Percentiles rank a stretch among this genome's conserved stretches.
These are phyloP conservation scores for Zaprionus lachaisei DNA, from an alignment of 1,140 invertebrate species.

Conservation along the genomic window DNA sequence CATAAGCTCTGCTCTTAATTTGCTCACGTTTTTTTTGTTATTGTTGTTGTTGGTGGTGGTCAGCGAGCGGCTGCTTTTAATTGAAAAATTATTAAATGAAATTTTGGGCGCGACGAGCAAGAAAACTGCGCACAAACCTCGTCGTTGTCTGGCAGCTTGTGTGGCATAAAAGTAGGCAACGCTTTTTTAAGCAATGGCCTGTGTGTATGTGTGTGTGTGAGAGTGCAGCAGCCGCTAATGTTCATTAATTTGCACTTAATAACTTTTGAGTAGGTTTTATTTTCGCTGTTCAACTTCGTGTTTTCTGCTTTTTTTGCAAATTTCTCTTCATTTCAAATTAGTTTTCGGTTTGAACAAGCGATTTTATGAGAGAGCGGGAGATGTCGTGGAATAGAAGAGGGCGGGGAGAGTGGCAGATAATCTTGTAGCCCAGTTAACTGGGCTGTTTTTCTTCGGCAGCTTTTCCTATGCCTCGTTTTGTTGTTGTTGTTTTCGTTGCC, in stretches of 20 bases:
- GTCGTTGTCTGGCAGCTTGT: conserved; percentile 31
- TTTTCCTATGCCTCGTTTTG: conserved; percentile 33
- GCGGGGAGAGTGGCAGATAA: not conserved
- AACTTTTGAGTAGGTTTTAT: conserved; percentile 78
- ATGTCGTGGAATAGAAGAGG: not conserved
- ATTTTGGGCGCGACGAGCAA: conserved; percentile 49
- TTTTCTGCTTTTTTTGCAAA: conserved; percentile 44
- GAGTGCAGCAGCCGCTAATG: conserved; percentile 65
- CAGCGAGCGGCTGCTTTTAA: conserved; percentile 72
- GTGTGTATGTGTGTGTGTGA: not conserved
- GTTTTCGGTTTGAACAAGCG: conserved; percentile 64
- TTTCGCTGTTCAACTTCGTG: conserved; percentile 48
- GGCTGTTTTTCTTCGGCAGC: conserved; percentile 23
- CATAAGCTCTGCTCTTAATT: conserved; percentile 34
- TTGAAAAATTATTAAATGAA: conserved; percentile 82
- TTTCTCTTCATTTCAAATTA: conserved; percentile 65
- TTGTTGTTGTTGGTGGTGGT: conserved; percentile 22
- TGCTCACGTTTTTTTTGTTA: conserved; percentile 9
- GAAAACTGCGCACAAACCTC: conserved; percentile 17
- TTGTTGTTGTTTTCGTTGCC: conserved; percentile 44
- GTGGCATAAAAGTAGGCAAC: conserved; percentile 62
- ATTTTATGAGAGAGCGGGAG: conserved; percentile 40
- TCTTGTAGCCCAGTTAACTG: conserved; percentile 34
- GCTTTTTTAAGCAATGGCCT: conserved; percentile 7
- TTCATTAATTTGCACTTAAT: conserved; percentile 82